Conservation (phyloP, 2,888 invertebrate genomes). For the Drosophila cracens region DNA sequence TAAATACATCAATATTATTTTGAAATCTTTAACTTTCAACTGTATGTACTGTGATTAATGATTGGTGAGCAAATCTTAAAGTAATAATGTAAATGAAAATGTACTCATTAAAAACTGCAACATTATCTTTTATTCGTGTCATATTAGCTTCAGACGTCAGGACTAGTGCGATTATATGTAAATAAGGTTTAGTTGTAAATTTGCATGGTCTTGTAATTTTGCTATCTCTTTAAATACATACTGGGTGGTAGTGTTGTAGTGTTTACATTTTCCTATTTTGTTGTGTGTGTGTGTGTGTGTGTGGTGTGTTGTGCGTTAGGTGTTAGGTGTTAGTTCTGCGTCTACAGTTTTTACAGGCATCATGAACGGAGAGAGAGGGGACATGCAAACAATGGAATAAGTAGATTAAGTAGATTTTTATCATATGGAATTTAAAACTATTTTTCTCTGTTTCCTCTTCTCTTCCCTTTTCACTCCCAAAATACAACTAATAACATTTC, state of each 20-base stretch:
- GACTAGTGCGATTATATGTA: not conserved
- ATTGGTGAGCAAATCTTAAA: not conserved
- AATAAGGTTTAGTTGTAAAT: not conserved
- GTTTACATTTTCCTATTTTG: not conserved
- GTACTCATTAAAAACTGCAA: not conserved
- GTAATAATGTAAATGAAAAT: not conserved
- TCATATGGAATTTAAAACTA: conserved; percentile 28
- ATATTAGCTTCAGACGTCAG: conserved; percentile 4
- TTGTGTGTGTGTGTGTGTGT: conserved; percentile 1
- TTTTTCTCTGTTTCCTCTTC: conserved; percentile 40
- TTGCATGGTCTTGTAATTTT: not conserved
- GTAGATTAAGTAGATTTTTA: conserved; percentile 19
- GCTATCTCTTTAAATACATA: not conserved
- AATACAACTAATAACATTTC: not conserved
- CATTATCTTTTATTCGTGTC: conserved; percentile 2
- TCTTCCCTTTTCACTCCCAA: conserved; percentile 31
- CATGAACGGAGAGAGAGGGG: not conserved
- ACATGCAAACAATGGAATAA: not conserved
- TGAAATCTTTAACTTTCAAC: not conserved
- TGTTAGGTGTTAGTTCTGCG: conserved; percentile 1
- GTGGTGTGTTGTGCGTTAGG: not conserved
- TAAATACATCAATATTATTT: not conserved
- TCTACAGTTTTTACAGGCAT: not conserved
- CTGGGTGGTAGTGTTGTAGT: not conserved
- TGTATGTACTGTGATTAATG: not conserved